Percentiles rank a stretch among this genome's conserved stretches.
Evolutionary conservation across 2,888 invertebrate genomes (phyloP).

Genomic region (Panzeria rudis): DNA sequence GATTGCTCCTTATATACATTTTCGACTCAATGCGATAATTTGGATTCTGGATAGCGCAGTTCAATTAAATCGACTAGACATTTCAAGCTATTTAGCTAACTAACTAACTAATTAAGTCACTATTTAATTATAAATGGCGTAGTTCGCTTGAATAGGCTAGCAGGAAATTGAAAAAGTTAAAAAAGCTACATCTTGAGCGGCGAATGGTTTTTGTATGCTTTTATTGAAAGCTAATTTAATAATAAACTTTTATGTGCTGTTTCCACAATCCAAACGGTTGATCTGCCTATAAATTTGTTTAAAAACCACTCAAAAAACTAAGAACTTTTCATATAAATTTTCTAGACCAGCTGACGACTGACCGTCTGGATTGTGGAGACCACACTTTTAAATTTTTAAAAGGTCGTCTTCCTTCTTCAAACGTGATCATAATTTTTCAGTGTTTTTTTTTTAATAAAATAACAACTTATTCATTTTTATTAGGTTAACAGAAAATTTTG

Average conservation of each 20-base stretch:
- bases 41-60: too few species aligned
- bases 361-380: too few species aligned
- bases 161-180: neutral
- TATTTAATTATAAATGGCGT: neutral
- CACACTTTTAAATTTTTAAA: neutral
- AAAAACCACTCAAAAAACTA: too few species aligned
- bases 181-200: neutral
- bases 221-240: neutral
- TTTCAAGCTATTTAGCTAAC: too few species aligned
- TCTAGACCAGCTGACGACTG: too few species aligned
- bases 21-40: too few species aligned
- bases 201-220: neutral
- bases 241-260: neutral
- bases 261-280: too few species aligned
- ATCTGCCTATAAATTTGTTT: too few species aligned
- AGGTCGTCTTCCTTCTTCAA: neutral
- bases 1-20: too few species aligned
- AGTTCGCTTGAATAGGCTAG: neutral
- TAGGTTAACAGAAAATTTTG: constrained; percentile 36
- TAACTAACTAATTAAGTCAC: neutral
- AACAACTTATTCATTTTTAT: constrained; percentile 10
- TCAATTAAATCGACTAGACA: too few species aligned
- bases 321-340: too few species aligned
- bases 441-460: neutral
- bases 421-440: constrained; percentile 24